Conservation (phyloP, 2,797 vertebrate species). For the Xyrichtys novacula region DNA sequence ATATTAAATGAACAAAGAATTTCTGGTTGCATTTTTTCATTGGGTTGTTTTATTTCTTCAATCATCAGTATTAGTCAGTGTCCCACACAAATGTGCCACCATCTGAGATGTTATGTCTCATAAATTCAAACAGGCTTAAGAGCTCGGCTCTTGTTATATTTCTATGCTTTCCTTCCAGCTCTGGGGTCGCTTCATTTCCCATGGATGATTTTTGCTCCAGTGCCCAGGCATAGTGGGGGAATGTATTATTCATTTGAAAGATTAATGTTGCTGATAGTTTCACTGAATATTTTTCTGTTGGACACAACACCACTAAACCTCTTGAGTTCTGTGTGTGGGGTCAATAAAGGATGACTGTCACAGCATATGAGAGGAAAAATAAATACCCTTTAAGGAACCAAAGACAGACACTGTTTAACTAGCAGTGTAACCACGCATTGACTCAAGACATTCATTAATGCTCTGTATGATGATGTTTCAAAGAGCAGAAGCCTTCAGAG, state of each 20-base stretch:
- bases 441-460: constrained; percentile 30
- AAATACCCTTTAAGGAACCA: constrained; percentile 17
- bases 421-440: neutral
- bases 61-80: constrained; percentile 5
- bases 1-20: neutral
- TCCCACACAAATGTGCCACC: constrained; percentile 21
- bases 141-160: constrained; percentile 22
- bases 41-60: neutral
- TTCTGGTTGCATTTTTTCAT: no score
- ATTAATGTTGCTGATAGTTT: constrained; percentile 54
- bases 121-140: constrained; percentile 19
- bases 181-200: constrained; percentile 41
- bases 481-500: constrained; percentile 34
- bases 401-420: constrained; percentile 22
- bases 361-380: constrained; percentile 17
- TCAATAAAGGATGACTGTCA: constrained; percentile 30
- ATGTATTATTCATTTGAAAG: constrained; percentile 63
- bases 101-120: constrained; percentile 6
- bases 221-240: constrained; percentile 19
- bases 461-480: constrained; percentile 25
- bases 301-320: constrained; percentile 27
- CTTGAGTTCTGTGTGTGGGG: constrained; percentile 2
- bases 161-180: constrained; percentile 23
- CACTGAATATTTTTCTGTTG: constrained; percentile 28
- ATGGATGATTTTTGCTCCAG: constrained; percentile 44